Evolutionary conservation across 2,888 invertebrate genomes (phyloP), one percentile per base, ranked within the genome.

Genomic region (Cancer borealis): DNA sequence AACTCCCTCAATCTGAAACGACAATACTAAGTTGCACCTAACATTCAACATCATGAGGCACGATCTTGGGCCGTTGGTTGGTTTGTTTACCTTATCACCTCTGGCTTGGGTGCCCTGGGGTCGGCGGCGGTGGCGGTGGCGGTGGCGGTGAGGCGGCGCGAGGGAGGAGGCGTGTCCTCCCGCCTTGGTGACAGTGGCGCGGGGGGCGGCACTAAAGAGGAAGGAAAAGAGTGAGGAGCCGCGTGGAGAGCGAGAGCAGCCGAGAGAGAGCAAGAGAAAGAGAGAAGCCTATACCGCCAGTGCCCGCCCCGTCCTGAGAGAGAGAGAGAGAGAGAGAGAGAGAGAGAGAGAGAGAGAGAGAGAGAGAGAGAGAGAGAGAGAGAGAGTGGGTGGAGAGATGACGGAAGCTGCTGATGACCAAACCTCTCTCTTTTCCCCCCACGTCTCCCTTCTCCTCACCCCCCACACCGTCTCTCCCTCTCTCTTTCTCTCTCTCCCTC

Each of bases 221-320:
- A 60, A 90, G 90, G 60, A 60, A 90, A 60, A 90, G 90, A 90
- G 90, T 54, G 90, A 90, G 90, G 54, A 60, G 54, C 49, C 30
- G 90, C 49, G 90, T 54, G 90, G 54, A n/a, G 90, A 90, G 90
- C 49, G 92, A 92, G 79, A 92, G 79, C 66, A 66, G 26, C 21
- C 10, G 79, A 73, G 79, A 66, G 73, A 92, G 92, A 79, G 79
- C 30, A 30, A 12, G 79, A 12, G 79, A 79, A 10, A 79, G 79
- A 30, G 79, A 79, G 79, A 54, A 54, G 54, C 54, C 54, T 54
- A 54, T 12, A 17, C 54, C n/a, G 73, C 73, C 73, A 73, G 73
- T 73, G 73, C 73, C 73, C 73, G 73, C 73, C 73, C 73, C 73
- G n/a, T 21, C 8, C 54, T 54, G 17, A 66, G 66, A 66, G 66